Evolutionary conservation across 2,888 invertebrate genomes (phyloP), one percentile per base, ranked within the genome.

Genomic region (Protonemura montana): DNA sequence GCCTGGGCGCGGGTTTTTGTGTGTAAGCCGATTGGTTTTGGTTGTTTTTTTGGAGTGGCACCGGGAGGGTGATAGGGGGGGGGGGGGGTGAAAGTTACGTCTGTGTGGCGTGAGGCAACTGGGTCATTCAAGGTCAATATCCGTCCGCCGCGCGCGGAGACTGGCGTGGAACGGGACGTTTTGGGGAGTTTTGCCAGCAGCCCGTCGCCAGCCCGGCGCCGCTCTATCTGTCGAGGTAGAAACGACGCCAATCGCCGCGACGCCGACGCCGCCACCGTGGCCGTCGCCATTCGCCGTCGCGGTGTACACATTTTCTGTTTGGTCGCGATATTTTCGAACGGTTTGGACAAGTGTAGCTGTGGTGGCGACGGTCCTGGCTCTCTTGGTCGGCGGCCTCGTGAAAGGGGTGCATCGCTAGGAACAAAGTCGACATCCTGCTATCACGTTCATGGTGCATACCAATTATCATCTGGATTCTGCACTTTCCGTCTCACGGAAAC

Each of bases 101-200:
- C 82, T 30, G 82, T 42, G 82, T 41, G 81, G 59, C 81, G 59
- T 35, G 82, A 30, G 82, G 82, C 82, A 82, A 82, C 41, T 82
- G 82, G 82, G 82, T 82, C 82, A 82, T 16, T 26, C 82, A 82
- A 82, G 82, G 82, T 82, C 82, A 41, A 41, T n/a, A 82, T 82
- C n/a, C 42, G 41, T 35, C n/a, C n/a, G n/a, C n/a, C n/a, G n/a
- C n/a, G n/a, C n/a, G n/a, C n/a, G 42, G 82, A 41, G 78, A 28
- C 28, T 76, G 76, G 5, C 35, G 35, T 35, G 35, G 35, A 35
- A 35, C 35, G 78, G 27, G 26, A 28, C 27, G 26, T 78, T 78
- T 78, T 78, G 78, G 35, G 30, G 35, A 82, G 82, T 82, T 82
- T 82, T 82, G 82, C 82, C 82, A 82, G 82, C 42, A 41, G 25